Evolutionary conservation across 37 sponge, comb jelly and placozoan genomes (phyloP), one percentile per base, ranked within the genome.

Genomic region (Diacarnus erythraeanus): DNA sequence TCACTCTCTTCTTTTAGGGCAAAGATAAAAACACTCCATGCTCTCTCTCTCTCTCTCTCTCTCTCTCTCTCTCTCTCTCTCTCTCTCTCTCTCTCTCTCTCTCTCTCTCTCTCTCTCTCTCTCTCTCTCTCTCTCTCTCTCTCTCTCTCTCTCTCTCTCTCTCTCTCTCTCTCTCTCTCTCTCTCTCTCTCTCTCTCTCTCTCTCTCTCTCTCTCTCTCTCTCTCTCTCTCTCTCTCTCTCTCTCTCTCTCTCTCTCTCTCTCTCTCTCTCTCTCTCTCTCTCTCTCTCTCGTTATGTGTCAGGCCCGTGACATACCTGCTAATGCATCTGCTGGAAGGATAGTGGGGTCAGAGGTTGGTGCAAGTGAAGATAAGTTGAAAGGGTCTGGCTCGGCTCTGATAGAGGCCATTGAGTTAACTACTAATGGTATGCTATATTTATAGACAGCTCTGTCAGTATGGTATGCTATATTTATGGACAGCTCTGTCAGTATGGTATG

Each of bases 331-430:
- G 9, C 64, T 23, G 69, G 69, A 3, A 47, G 12, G 51, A 12
- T 47, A 47, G 51, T 57, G 2, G 47, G 26, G 2, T 3, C 20
- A 1, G 57, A 21, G 57, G 79, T 67, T 44, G 64, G 43, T 8
- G 77, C 30, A 37, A 60, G 40, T 31, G 81, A 71, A 33, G 60
- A 34, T n/a, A 64, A 36, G 65, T 21, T 10, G 33, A 43, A 12
- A 17, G 22, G 31, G 20, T 43, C 80, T 35, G 78, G 63, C 2
- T 71, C 47, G 54, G 65, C 69, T 29, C 60, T 87, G 37, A 60
- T 86, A 75, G 87, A 86, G 40, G 87, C 87, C 54, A 74, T 80
- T n/a, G 87, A 86, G 20, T 67, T 86, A 69, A 86, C 87, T 27
- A 67, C 87, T 21, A 23, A 74, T 34, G 87, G 87, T 86, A 36